Conservation (phyloP, 2,113 vertebrate genomes). For the Cephalopholis sonnerati region DNA sequence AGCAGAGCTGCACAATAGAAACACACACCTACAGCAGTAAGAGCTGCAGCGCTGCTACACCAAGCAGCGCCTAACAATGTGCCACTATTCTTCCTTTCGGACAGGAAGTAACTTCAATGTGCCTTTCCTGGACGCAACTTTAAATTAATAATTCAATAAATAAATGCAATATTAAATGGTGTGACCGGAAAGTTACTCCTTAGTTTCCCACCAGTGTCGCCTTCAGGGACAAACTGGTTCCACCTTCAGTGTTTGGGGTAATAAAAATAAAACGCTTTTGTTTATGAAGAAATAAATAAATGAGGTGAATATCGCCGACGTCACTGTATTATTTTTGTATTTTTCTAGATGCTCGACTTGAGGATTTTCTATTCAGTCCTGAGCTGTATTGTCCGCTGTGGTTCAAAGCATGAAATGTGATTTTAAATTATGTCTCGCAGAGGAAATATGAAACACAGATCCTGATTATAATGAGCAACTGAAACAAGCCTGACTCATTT, state of each 20-base stretch:
- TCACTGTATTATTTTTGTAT: neutral
- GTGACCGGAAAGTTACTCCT: slow-evolving; percentile 81
- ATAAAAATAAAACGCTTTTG: neutral
- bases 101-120: slow-evolving; percentile 82
- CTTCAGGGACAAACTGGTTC: slow-evolving; percentile 19
- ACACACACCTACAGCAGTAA: slow-evolving; percentile 35
- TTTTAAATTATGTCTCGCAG: slow-evolving; percentile 21
- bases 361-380: neutral
- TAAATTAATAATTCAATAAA: slow-evolving; percentile 86
- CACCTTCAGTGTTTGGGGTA: neutral
- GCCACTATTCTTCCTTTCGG: slow-evolving; percentile 67
- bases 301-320: neutral
- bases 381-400: neutral
- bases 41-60: slow-evolving; percentile 2
- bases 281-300: slow-evolving; percentile 36
- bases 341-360: slow-evolving; percentile 3
- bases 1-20: slow-evolving; percentile 60
- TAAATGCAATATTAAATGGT: slow-evolving; percentile 85
- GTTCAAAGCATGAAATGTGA: slow-evolving; percentile 28
- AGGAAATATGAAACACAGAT: slow-evolving; percentile 56
- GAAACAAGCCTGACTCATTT: slow-evolving; percentile 41
- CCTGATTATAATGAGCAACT: slow-evolving; percentile 39
- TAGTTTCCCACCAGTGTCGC: slow-evolving; percentile 79
- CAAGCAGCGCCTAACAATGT: slow-evolving; percentile 72
- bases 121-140: slow-evolving; percentile 82